Base-by-base conservation (phyloP, 2,113 vertebrate species). In the Pavo muticus region DNA sequence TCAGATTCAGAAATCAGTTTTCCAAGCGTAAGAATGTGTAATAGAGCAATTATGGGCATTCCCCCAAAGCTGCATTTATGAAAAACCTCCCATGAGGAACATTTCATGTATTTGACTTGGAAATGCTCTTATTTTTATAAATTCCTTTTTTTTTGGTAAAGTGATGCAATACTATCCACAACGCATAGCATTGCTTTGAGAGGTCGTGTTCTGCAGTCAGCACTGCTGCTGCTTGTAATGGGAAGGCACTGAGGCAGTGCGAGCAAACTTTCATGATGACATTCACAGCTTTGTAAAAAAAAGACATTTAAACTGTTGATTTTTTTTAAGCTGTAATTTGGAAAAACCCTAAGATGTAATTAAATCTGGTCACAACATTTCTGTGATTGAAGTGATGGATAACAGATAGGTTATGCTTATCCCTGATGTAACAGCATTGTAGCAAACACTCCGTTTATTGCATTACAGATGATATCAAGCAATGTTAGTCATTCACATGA, bases 21-120 rank as follows among this genome's bases (percentile, higher is more conserved):
- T 59, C 88, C 80, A 77, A 93, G 65, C 52, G 81, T 68, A 56
- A 87, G 82, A 89, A 92, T 88, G 16, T 61, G 67, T 78, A 94
- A 94, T 65, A n/a, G 37, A 79, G 92, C 71, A 90, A 96, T 90
- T 95, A 96, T 13, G 68, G 90, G 92, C 92, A 95, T 94, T 94
- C 64, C 86, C 88, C 84, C 88, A 94, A 94, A 95, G 80, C 83
- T 90, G 92, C 57, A n/a, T 90, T 96, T 95, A 95, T 88, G 65
- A 85, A 83, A 90, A 91, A 84, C 42, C 47, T 96, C 92, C 91
- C 76, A 3, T 7, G 86, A 84, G 91, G 74, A 94, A 50, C 47
- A 35, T 32, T 92, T 77, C 88, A n/a, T 84, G 75, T 91, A 88
- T 93, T 95, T 93, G 73, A 92, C 76, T 92, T 95, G 86, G 80